Evolutionary conservation across 2,797 vertebrate genomes (phyloP).

Genomic region (Semotilus atromaculatus): DNA sequence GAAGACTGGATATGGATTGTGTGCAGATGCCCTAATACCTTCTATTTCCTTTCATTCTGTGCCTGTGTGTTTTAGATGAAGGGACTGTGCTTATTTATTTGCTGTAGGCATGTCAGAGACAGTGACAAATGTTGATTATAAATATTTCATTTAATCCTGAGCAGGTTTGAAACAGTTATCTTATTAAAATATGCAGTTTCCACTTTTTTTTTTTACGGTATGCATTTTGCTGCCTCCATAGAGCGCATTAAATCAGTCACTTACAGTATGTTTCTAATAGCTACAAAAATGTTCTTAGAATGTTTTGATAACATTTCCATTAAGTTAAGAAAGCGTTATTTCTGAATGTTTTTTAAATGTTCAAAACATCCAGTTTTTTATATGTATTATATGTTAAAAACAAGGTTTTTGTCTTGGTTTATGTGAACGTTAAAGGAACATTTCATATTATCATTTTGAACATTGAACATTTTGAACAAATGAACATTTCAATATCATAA

Average conservation of each 20-base stretch:
- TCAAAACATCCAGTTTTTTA: too few relatives aligned
- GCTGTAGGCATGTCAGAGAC: background rate
- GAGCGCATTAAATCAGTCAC: background rate
- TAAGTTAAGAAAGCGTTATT: too few relatives aligned
- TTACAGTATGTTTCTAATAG: background rate
- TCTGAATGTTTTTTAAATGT: too few relatives aligned
- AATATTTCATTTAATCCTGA: background rate
- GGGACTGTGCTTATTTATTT: background rate
- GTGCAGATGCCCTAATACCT: background rate
- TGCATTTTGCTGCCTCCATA: background rate
- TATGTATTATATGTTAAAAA: too few relatives aligned
- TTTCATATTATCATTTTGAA: too few relatives aligned
- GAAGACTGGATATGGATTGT: background rate
- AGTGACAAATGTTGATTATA: background rate
- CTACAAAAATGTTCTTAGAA: too few relatives aligned
- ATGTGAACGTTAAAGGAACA: too few relatives aligned
- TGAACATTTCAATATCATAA: too few relatives aligned
- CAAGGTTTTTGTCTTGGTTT: too few relatives aligned
- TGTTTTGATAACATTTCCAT: too few relatives aligned
- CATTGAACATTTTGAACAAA: too few relatives aligned
- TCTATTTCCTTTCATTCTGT: background rate
- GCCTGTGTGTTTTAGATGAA: background rate
- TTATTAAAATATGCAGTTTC: background rate
- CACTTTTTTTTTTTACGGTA: too few relatives aligned
- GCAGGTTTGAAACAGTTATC: background rate